phyloP scores from a whole-genome alignment of 2,797 vertebrate species.

The Tokudaia muenninki region DNA sequence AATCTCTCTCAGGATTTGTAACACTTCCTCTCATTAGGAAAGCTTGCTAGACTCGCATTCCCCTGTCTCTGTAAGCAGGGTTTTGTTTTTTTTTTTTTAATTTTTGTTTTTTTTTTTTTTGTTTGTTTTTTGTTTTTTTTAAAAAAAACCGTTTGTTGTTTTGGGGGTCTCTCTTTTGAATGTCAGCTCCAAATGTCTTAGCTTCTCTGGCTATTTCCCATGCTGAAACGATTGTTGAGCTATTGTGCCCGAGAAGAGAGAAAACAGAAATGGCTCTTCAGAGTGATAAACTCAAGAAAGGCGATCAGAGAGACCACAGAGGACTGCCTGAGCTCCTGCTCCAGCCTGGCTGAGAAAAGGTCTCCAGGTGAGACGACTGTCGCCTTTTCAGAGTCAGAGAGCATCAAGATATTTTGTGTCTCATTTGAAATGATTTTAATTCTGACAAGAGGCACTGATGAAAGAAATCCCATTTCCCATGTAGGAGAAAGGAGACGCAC shows the following conservation, averaged over 20 bases:
- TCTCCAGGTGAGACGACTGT: conserved; percentile 68
- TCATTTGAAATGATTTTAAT: conserved; percentile 65
- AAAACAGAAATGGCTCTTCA: conserved; percentile 71
- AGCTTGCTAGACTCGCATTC: conserved; percentile 73
- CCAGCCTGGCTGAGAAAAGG: neutral
- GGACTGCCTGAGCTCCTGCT: neutral
- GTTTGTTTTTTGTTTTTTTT: neutral
- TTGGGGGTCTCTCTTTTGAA: conserved; percentile 43
- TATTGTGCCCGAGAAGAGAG: conserved; percentile 63
- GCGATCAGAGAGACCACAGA: conserved; percentile 52
- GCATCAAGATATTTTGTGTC: conserved; percentile 50
- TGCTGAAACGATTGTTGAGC: conserved; percentile 66
- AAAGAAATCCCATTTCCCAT: neutral
- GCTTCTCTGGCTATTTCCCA: neutral
- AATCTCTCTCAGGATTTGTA: conserved; percentile 34
- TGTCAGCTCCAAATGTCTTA: conserved; percentile 36
- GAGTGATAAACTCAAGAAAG: conserved; percentile 68
- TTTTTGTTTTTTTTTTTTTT: conserved; percentile 71
- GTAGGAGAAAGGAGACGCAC: conserved; percentile 67
- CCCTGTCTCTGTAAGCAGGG: neutral
- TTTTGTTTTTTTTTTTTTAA: neutral
- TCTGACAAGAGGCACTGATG: conserved; percentile 64
- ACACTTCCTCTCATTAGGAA: conserved; percentile 66
- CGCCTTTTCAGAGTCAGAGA: conserved; percentile 6
- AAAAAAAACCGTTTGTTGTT: conserved; percentile 62